Evolutionary conservation across 2,888 invertebrate genomes (phyloP), one percentile per base, ranked within the genome.

Genomic region (Heteromurus nitidus): DNA sequence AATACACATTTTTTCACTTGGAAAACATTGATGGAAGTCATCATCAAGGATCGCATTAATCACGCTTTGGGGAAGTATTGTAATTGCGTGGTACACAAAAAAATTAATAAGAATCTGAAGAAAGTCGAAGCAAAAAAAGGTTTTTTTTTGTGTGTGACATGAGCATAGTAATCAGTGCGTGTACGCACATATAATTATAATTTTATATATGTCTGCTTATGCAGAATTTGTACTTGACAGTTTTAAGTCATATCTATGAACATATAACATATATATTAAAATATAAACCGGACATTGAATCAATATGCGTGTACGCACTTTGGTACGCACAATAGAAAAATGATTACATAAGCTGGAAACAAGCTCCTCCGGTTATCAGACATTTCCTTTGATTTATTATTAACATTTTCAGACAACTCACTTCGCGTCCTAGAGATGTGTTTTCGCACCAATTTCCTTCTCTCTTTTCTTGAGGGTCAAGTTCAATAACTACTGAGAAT

Each of bases 391-490:
- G 77, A 79, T 79, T 79, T 79, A 79, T 70, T 67, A 31, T 22
- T 31, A 26, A 62, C 69, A 18, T 79, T 72, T 79, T 70, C 53
- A 70, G 70, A 28, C 67, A 62, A 50, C 50, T 65, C 65, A 18
- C 9, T 47, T 22, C 70, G 44, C 70, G 62, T 26, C 58, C 65
- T 55, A 58, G 58, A 58, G 58, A 70, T 55, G 31, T 69, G 16
- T 47, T 69, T 77, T 79, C 64, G 31, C 26, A 28, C 47, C 47
- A 64, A 44, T 79, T 79, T 79, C 65, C 70, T 79, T 69, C 70
- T 64, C n/a, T n/a, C n/a, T n/a, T n/a, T n/a, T 30, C 22, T 53
- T 70, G 70, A 62, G 70, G 77, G 77, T 70, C 77, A 79, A 70
- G 77, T 79, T 70, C 53, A 69, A 65, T 44, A 47, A 30, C 55